phyloP scores from a whole-genome alignment of 2,797 vertebrate species.

The Cephalopachus bancanus region DNA sequence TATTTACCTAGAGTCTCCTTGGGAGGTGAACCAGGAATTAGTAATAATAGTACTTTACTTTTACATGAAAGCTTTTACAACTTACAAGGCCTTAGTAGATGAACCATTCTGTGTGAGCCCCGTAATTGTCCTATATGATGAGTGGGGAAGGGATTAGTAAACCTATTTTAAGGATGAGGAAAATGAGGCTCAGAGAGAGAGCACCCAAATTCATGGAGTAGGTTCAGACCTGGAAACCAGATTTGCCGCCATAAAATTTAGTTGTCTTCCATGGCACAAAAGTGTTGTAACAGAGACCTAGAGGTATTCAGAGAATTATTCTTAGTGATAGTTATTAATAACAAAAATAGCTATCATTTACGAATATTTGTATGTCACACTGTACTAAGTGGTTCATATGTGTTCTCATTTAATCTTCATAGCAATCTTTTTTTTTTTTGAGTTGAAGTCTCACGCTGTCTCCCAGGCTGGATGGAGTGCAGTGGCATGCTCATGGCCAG shows the following conservation, averaged over 20 bases:
- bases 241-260: constrained; percentile 17
- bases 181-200: constrained; percentile 16
- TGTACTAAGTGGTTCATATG: neutral
- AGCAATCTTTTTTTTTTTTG: neutral
- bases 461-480: no score
- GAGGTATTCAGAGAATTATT: constrained; percentile 39
- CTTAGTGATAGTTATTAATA: neutral
- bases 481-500: no score
- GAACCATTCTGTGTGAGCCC: neutral
- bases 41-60: constrained; percentile 67
- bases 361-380: neutral
- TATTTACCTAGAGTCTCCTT: constrained; percentile 56
- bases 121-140: neutral
- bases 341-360: constrained; percentile 46
- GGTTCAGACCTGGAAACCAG: constrained; percentile 15
- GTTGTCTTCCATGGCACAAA: constrained; percentile 36
- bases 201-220: neutral
- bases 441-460: no score
- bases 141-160: constrained; percentile 15
- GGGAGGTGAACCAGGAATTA: constrained; percentile 54
- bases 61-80: constrained; percentile 58
- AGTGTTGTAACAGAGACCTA: constrained; percentile 4
- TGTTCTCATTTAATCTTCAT: constrained; percentile 39
- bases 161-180: constrained; percentile 14
- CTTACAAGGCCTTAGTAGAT: constrained; percentile 20